Base-by-base conservation (phyloP, 2,797 vertebrate species). In the Lindbergichthys nudifrons region DNA sequence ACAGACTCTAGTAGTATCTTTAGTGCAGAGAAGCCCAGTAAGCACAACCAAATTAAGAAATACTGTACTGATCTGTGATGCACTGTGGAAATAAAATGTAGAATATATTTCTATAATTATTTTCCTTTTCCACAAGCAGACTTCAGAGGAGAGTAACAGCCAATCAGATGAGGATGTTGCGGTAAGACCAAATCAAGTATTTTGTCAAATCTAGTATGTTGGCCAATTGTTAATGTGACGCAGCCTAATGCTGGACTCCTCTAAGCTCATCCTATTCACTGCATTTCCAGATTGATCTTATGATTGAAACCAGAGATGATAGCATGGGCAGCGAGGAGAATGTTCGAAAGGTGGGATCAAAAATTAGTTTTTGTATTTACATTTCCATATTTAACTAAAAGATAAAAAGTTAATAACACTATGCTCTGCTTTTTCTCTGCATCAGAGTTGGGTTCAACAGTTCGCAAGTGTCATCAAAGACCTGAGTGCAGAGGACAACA, bases 241-340 rank as follows among this genome's bases (percentile, higher is more conserved):
- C 2, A 36, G 10, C 54, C 62, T 74, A 30, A 30, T 15, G 51
- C 10, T 42, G 12, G 3, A 60, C 13, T 56, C n/a, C 3, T 10
- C 0, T 46, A 23, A 14, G 14, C 41, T 76, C 18, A 39, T 21
- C 5, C 62, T 10, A 15, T 36, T 62, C n/a, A 2, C 12, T 52
- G 10, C 68, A 32, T 79, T 73, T 71, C 47, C 66, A 94, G 94
- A 71, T 56, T 30, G 60, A 78, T 51, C 67, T 71, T 5, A 26
- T 87, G 54, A 53, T 19, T 54, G 88, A 94, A 71, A 95, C 92
- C 58, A 87, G 75, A 63, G 94, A 95, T 61, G 65, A 95, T 87
- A 93, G 87, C 70, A 88, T 92, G 87, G 82, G 84, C 71, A 95
- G 93, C 18, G 89, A 92, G 73, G 93, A 94, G 80, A 95, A 92